These are phyloP conservation scores for Ophthalmolycus amberensis DNA, from an alignment of 2,113 vertebrate species.

Conservation along the genomic window DNA sequence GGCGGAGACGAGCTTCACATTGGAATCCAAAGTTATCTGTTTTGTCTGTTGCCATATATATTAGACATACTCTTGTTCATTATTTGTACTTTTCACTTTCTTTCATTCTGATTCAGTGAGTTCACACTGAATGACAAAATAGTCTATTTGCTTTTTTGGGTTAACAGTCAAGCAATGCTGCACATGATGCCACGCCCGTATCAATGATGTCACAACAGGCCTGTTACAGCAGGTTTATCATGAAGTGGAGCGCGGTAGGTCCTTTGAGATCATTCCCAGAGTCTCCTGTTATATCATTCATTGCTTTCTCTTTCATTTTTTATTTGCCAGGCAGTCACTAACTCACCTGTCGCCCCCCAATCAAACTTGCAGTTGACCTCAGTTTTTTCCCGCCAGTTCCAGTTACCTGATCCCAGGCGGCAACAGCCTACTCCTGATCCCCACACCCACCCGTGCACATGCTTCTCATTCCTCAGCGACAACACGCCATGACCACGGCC, in stretches of 20 bases:
- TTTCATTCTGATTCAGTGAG: not conserved
- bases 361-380: not conserved
- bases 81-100: not conserved
- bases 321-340: not conserved
- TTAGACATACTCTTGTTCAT: not conserved
- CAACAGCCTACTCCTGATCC: too few species aligned
- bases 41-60: constrained; percentile 13
- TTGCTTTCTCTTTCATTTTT: not conserved
- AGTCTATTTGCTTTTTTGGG: not conserved
- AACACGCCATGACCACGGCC: too few species aligned
- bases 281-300: not conserved
- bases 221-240: not conserved
- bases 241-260: too few species aligned
- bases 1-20: not conserved
- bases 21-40: constrained; percentile 19
- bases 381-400: not conserved
- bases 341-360: not conserved
- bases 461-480: too few species aligned
- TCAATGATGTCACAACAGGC: not conserved
- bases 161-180: not conserved
- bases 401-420: not conserved
- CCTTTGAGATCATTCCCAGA: not conserved
- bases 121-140: not conserved
- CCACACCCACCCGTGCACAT: not conserved
- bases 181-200: not conserved